Conservation (phyloP, 1,140 invertebrate species). For the Drosophila pruinosa region DNA sequence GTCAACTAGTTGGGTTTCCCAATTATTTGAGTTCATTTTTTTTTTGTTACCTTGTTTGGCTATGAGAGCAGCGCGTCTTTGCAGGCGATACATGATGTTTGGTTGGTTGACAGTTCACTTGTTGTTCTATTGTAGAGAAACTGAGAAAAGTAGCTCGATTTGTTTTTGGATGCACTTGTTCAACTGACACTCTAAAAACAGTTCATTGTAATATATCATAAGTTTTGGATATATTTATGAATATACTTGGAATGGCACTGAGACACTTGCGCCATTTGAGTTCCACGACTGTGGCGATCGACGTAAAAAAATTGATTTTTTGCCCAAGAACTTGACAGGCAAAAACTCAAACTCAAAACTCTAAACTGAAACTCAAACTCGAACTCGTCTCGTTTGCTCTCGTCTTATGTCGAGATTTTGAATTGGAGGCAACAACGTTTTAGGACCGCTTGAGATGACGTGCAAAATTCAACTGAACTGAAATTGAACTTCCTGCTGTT, state of each 20-base stretch:
- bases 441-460: conserved; percentile 78
- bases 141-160: background rate
- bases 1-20: conserved; percentile 8
- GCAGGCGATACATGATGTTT: conserved; percentile 63
- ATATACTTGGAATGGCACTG: background rate
- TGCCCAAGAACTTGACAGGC: conserved; percentile 14
- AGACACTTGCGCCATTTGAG: conserved; percentile 42
- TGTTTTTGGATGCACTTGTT: background rate
- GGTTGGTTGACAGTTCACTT: background rate
- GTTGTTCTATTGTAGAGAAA: background rate
- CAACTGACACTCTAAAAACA: conserved; percentile 48
- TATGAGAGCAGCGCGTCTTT: conserved; percentile 68
- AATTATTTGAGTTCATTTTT: background rate
- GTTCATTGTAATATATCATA: conserved; percentile 50
- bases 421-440: conserved; percentile 41
- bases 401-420: conserved; percentile 17
- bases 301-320: conserved; percentile 19
- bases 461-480: conserved; percentile 80
- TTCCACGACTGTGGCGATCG: conserved; percentile 25
- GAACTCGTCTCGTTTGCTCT: conserved; percentile 16
- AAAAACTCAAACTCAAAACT: conserved; percentile 23
- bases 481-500: conserved; percentile 75
- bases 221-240: conserved; percentile 13
- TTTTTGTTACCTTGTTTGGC: conserved; percentile 65
- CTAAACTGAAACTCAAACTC: conserved; percentile 22